Base-by-base conservation (phyloP, 2,113 vertebrate genomes). In the Thunnus maccoyii region DNA sequence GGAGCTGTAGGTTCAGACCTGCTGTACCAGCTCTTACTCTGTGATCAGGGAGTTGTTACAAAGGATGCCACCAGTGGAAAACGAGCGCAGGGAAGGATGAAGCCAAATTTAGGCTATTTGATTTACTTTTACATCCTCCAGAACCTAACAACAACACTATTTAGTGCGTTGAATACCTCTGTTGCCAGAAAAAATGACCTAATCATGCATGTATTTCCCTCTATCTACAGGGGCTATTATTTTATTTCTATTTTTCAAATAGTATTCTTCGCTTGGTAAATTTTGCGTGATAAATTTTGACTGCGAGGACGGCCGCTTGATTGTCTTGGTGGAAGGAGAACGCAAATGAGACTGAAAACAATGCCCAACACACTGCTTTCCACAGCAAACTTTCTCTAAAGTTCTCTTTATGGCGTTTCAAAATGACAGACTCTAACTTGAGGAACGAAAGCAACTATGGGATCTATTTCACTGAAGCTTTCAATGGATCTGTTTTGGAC, bases 351-450 rank as follows among this genome's bases (percentile, higher is more conserved):
- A 65, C 66, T 68, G 72, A 70, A 36, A 30, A 71, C 67, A 20
- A 62, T 44, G 63, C 2, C n/a, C 6, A 64, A 15, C 72, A 67
- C 60, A 1, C 46, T 44, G 62, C 83, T 78, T 76, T 77, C 52
- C 20, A 15, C 18, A 56, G 78, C 58, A 80, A 87, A 88, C 84
- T 73, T 78, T n/a, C 67, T 83, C 60, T 80, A 75, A 94, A 91
- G 58, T 92, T 92, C 63, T 93, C 93, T 95, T 91, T 89, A 95
- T 95, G 94, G 94, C 91, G 89, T 88, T 91, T 92, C 84, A 95
- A 95, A 95, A 99, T 99, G 98, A 96, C 96, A 94, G 95, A 95
- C 91, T 91, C 94, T 75, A 96, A 95, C 83, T 93, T 93, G 86
- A 91, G 93, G 92, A 97, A 97, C 95, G 95, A 94, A 90, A 97